Base-by-base conservation (phyloP, 1,140 invertebrate species). In the Charaxes varanes region DNA sequence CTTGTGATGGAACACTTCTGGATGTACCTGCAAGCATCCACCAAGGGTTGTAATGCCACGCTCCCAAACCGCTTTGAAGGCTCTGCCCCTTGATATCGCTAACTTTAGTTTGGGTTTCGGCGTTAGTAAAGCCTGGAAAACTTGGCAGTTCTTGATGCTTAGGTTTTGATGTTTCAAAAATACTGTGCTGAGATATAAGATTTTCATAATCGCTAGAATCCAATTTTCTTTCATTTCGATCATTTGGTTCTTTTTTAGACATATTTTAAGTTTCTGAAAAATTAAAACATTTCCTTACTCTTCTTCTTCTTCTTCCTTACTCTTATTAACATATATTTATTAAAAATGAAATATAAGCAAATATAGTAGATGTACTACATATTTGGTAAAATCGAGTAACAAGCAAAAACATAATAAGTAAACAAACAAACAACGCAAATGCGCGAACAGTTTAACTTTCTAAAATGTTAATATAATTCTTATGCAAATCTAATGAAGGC, bases 31-130 rank as follows among this genome's bases (percentile, higher is more conserved):
- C 84, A 2, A 85, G 60, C 84, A 85, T 85, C 84, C 84, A 85
- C 84, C 84, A 85, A n/a, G 84, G 84, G 38, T 84, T 85, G 33
- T 85, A 85, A 34, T 85, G 84, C 84, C 84, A 85, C 11, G 79
- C 59, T 6, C 79, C 72, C 28, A 85, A 34, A 6, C 72, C 74
- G 13, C 74, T 40, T 34, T 84, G 80, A 4, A 64, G 55, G 2
- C 51, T 36, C 35, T 81, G 73, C 13, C 55, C 55, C 45, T 79
- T 74, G 31, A 82, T 53, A 41, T 79, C 77, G 57, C 69, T 74
- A 28, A 62, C 41, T 53, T 85, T 85, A 35, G 81, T 84, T 65
- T 85, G 81, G 16, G 81, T 85, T 65, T 84, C 84, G 11, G 81
- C 81, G 56, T 85, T 83, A 2, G 80, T 66, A 53, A 81, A 85